These are phyloP conservation scores for Hoplodrina blanda DNA, from an alignment of 2,888 invertebrate species.

Conservation along the genomic window DNA sequence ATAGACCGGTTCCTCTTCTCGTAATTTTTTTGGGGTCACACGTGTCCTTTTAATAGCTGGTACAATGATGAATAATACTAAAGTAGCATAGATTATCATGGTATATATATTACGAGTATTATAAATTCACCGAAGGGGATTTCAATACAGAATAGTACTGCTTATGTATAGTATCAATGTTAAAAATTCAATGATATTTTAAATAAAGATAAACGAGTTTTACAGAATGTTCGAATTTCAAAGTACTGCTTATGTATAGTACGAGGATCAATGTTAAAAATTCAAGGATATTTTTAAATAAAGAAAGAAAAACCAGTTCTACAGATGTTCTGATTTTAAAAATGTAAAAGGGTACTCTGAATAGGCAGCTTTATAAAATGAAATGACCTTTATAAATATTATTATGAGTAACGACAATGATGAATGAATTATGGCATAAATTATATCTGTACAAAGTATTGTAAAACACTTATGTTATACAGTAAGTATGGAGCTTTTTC, in stretches of 20 bases:
- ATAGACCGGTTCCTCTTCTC: no score
- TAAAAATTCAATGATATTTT: constrained; percentile 1
- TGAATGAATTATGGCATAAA: no score
- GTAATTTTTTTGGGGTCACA: no score
- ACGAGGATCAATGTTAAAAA: not conserved
- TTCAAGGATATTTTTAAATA: not conserved
- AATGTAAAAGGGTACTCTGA: not conserved
- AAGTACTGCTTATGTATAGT: not conserved
- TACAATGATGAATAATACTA: no score
- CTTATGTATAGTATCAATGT: not conserved
- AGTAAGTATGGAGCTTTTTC: not conserved
- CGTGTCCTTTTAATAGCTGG: no score
- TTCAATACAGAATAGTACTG: no score
- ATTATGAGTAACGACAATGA: not conserved
- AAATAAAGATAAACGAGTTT: not conserved
- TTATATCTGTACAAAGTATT: not conserved
- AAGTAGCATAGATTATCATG: no score
- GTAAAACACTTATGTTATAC: not conserved
- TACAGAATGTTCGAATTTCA: not conserved
- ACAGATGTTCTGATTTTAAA: not conserved
- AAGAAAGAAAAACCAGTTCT: not conserved
- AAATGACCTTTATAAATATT: not conserved
- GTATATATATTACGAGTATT: no score
- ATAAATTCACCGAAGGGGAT: no score
- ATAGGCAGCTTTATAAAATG: not conserved